Evolutionary conservation across 1,140 invertebrate species (phyloP), one percentile per base, ranked within the genome.

Genomic region (Drosophila bocki): DNA sequence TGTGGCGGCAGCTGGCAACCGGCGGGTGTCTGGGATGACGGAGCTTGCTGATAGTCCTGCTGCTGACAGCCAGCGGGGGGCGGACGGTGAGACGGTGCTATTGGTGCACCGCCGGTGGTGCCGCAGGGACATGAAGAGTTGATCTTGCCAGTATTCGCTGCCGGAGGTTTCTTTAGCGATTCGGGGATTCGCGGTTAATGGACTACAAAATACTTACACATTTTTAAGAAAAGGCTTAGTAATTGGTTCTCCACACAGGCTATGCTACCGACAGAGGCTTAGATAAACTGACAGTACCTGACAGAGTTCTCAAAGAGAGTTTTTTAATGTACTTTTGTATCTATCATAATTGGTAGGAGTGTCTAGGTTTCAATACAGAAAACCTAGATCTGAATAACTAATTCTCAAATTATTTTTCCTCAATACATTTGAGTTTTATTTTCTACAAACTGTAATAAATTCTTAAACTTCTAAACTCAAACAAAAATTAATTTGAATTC

Each of bases 131-230:
- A 90, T 29, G 26, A 29, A 1, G 48, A 19, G 26, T 54, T 75
- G 56, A 65, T 78, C 48, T 88, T 87, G 35, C 85, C 88, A 11
- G 78, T 70, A 41, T 75, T 57, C 29, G 56, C 74, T 78, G 54
- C 22, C 2, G 15, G 12, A 11, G n/a, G 4, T 29, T n/a, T 15
- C 7, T 1, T 71, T 22, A 72, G 32, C 4, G 5, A 3, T 19
- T 19, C 3, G 7, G 37, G 3, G 9, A 13, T 2, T 41, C 12
- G 44, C 53, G 12, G 22, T 4, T 13, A 7, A 6, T 17, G 8
- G 8, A 11, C 7, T 2, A 72, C 11, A 35, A 6, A 47, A 72
- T 72, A 72, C 69, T 72, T 22, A 72, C 69, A 7, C 69, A 71
- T 72, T 59, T 72, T 72, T 48, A 1, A 29, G 51, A 37, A 35